Evolutionary conservation across 2,797 vertebrate genomes (phyloP).

Genomic region (Peromyscus eremicus): DNA sequence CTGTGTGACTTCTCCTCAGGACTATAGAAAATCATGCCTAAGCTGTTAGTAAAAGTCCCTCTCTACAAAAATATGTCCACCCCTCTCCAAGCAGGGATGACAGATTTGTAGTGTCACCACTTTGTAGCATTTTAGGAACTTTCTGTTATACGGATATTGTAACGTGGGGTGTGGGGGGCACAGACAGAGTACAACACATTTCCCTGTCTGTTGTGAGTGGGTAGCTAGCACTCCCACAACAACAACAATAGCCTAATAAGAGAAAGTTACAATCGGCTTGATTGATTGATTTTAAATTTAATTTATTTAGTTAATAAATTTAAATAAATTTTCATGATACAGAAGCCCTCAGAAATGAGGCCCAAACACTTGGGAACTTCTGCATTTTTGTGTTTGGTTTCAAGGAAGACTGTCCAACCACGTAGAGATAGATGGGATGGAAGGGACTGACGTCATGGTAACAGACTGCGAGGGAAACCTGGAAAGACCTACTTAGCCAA

Average conservation of each 20-base stretch:
- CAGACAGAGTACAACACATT: not conserved
- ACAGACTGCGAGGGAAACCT: not conserved
- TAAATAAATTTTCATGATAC: not conserved
- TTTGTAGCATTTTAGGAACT: not conserved
- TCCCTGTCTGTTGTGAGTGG: not conserved
- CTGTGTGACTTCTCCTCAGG: not conserved
- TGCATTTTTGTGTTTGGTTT: not conserved
- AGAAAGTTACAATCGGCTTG: not conserved
- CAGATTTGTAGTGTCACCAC: not conserved
- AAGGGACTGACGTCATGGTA: not conserved
- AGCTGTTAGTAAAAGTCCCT: not conserved
- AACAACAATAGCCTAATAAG: not conserved
- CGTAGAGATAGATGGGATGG: not conserved
- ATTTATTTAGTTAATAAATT: not conserved
- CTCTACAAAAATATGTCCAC: not conserved
- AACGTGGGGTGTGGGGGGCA: not conserved
- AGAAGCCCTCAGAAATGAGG: not conserved
- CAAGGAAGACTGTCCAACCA: not conserved
- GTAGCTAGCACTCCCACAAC: not conserved
- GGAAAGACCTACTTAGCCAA: not conserved
- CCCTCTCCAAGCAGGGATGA: conserved; percentile 1
- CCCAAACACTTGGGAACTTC: not conserved
- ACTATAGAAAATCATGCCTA: conserved; percentile 41
- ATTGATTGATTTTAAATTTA: not conserved
- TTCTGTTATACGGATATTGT: not conserved